Percentiles rank a stretch among this genome's conserved stretches.
Evolutionary conservation across 1,140 invertebrate genomes (phyloP).

Genomic region (Lepidurus arcticus): DNA sequence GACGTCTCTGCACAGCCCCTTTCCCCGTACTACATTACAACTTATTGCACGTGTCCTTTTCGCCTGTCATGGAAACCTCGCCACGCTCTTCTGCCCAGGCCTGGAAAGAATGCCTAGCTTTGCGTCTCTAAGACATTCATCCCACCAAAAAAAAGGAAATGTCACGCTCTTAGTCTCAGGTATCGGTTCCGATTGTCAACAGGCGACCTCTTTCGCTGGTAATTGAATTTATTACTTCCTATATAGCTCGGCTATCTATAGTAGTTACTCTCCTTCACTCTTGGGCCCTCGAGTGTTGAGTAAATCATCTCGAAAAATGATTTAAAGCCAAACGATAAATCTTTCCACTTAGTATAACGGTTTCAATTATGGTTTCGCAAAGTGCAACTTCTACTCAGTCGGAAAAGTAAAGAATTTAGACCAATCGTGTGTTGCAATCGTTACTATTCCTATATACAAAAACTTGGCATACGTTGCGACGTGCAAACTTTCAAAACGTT

Average conservation of each 20-base stretch:
- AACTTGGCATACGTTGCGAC: too few relatives aligned
- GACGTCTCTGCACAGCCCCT: background rate
- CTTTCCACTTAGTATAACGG: background rate
- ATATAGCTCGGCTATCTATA: background rate
- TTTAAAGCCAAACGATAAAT: background rate
- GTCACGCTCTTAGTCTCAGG: background rate
- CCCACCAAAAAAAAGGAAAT: background rate
- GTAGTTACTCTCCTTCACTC: background rate
- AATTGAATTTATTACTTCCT: constrained; percentile 11
- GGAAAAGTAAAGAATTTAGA: too few relatives aligned
- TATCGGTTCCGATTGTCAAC: constrained; percentile 7
- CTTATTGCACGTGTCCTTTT: too few relatives aligned
- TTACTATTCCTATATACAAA: too few relatives aligned
- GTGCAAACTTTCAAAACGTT: too few relatives aligned
- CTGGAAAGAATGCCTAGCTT: too few relatives aligned
- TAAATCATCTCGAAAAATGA: too few relatives aligned
- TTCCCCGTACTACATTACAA: too few relatives aligned
- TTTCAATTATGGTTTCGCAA: background rate
- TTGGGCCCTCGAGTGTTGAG: background rate
- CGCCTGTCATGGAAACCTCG: too few relatives aligned
- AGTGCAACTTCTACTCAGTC: background rate
- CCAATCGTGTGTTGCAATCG: too few relatives aligned
- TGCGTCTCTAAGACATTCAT: background rate
- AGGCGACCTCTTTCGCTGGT: background rate
- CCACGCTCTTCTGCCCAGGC: too few relatives aligned